Conservation (phyloP, 2,888 invertebrate genomes). For the Cosmia pyralina region DNA sequence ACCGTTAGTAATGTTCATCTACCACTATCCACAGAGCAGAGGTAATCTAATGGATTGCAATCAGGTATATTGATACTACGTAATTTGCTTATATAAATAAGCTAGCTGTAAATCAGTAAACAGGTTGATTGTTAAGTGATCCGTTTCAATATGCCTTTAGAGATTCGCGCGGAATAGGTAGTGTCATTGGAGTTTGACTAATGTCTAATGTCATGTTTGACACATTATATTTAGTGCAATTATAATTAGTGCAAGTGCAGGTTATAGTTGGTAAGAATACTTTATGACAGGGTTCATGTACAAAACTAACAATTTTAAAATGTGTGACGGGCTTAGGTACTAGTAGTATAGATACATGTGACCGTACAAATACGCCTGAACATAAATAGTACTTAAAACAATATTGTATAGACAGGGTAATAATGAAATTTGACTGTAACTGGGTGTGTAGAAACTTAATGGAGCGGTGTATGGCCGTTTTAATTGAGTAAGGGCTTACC, state of each 20-base stretch:
- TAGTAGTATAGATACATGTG: too few species aligned
- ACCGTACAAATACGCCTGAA: neutral
- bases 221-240: too few species aligned
- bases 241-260: too few species aligned
- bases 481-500: conserved; percentile 31
- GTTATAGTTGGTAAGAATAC: too few species aligned
- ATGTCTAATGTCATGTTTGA: too few species aligned
- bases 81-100: conserved; percentile 59
- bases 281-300: too few species aligned
- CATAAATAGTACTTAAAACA: neutral
- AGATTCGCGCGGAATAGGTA: neutral
- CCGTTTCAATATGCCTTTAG: conserved; percentile 14
- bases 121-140: conserved; percentile 44
- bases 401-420: neutral
- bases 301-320: too few species aligned
- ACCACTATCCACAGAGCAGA: neutral
- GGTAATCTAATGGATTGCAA: conserved; percentile 51
- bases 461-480: conserved; percentile 39
- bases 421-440: conserved; percentile 34
- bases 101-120: conserved; percentile 35
- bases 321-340: too few species aligned
- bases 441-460: conserved; percentile 28
- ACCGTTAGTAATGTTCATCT: conserved; percentile 21
- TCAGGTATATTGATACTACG: conserved; percentile 48
- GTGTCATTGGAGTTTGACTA: conserved; percentile 4